A percentile compares a stretch with the other conserved stretches of the same genome.
Conservation (phyloP, 2,888 invertebrate species). For the Leptinotarsa rubiginosa region DNA sequence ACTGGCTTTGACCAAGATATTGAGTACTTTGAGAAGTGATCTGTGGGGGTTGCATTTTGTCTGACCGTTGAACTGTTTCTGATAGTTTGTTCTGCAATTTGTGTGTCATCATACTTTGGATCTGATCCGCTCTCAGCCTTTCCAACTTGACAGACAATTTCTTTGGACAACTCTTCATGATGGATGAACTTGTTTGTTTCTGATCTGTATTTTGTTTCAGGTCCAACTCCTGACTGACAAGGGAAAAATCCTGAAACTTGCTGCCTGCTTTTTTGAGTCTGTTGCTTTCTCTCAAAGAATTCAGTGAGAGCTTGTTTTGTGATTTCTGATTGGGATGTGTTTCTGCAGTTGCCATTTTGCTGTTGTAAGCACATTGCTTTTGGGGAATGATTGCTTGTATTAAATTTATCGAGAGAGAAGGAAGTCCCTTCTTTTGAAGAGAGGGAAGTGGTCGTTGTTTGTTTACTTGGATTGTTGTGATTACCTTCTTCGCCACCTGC, state of each 20-base stretch:
- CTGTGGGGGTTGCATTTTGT: not conserved
- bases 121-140: not conserved
- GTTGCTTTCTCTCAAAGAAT: conserved; percentile 49
- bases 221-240: conserved; percentile 25
- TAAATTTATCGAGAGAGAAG: conserved; percentile 30
- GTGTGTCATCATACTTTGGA: not conserved
- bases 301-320: conserved; percentile 48
- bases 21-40: conserved; percentile 5
- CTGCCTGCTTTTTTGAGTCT: conserved; percentile 39
- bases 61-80: not conserved
- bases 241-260: conserved; percentile 35
- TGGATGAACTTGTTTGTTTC: conserved; percentile 1
- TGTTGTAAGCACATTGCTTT: conserved; percentile 18
- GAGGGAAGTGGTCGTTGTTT: conserved; percentile 34
- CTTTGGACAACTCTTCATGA: not conserved
- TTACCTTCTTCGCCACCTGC: conserved; percentile 55
- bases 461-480: conserved; percentile 51
- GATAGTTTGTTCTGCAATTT: not conserved
- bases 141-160: not conserved
- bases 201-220: not conserved
- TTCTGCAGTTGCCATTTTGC: conserved; percentile 36
- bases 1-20: not conserved
- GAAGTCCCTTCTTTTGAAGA: conserved; percentile 30
- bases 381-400: conserved; percentile 22
- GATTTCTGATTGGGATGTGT: conserved; percentile 36